Evolutionary conservation across 1,140 invertebrate species (phyloP), one percentile per base, ranked within the genome.

Genomic region (Schlechtendalia chinensis): DNA sequence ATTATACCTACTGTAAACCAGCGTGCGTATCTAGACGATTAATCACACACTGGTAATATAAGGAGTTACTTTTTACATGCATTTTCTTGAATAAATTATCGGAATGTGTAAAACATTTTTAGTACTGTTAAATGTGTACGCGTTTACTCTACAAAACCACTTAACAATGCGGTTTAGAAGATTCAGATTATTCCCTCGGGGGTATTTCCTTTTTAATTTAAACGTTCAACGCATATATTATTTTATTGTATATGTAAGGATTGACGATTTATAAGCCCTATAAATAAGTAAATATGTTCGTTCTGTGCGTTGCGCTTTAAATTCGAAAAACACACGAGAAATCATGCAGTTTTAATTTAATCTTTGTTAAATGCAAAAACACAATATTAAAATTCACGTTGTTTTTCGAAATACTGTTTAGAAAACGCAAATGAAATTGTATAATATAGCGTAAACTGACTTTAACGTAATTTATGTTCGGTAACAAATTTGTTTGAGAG

Each of bases 1-100:
- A 69, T 69, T 50, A 50, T 50, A 50, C 47, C 47, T 50, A 27
- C 22, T 50, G 16, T 67, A 69, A 6, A 69, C 67, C 22, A 69
- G 22, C 22, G n/a, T 27, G 45, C 45, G 29, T 69, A 69, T 69
- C 67, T 69, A 69, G 45, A 69, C 45, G 67, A 69, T 69, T 69
- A 69, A 69, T 69, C 67, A 69, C 39, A 32, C 22, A 50, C 39
- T 69, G 45, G 67, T 27, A 69, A 50, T 50, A 69, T 69, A 50
- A 50, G 22, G n/a, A 11, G n/a, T 45, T 69, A 69, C 65, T 47
- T 69, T 69, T 69, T 69, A 69, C 39, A 39, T 24, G 47, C 22
- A 69, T 50, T 50, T 69, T 69, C 22, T 69, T 24, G 45, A 69
- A 69, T 69, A 69, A 69, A 69, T 69, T 22, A 8, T 69, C 24